Conservation (phyloP, 2,888 invertebrate species). For the Meta bourneti region DNA sequence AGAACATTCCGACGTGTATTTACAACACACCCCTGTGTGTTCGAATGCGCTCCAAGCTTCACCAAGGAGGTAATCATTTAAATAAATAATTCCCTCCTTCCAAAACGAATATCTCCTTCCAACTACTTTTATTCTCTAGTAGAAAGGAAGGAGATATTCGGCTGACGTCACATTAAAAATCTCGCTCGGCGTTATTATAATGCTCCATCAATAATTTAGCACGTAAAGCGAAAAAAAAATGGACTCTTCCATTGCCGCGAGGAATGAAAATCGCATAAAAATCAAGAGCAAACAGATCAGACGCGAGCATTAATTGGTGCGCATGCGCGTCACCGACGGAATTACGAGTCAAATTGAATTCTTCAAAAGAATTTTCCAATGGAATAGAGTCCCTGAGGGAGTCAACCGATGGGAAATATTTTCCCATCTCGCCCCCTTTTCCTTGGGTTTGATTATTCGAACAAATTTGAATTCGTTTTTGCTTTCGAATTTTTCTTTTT, state of each 20-base stretch:
- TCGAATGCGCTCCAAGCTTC: no score
- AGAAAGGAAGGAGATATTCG: no score
- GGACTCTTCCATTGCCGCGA: neutral
- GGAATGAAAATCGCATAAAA: constrained; percentile 17
- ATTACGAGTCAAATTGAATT: constrained; percentile 49
- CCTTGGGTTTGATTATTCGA: constrained; percentile 51
- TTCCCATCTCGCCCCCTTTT: constrained; percentile 1
- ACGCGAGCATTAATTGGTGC: constrained; percentile 39
- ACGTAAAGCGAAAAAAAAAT: neutral
- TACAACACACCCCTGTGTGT: no score
- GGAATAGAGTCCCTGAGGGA: constrained; percentile 52
- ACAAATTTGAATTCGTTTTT: constrained; percentile 42
- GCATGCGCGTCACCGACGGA: constrained; percentile 11
- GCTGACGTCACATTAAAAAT: no score
- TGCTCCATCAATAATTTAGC: neutral
- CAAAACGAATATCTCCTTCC: no score
- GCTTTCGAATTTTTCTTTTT: neutral
- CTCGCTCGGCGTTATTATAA: no score
- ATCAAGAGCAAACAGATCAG: constrained; percentile 32
- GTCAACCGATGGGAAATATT: constrained; percentile 52
- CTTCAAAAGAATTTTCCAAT: constrained; percentile 25
- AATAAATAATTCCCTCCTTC: no score
- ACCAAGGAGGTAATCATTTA: no score
- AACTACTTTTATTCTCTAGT: no score
- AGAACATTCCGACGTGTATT: no score